phyloP scores from a whole-genome alignment of 2,113 vertebrate species.

The Calidris pygmaea region DNA sequence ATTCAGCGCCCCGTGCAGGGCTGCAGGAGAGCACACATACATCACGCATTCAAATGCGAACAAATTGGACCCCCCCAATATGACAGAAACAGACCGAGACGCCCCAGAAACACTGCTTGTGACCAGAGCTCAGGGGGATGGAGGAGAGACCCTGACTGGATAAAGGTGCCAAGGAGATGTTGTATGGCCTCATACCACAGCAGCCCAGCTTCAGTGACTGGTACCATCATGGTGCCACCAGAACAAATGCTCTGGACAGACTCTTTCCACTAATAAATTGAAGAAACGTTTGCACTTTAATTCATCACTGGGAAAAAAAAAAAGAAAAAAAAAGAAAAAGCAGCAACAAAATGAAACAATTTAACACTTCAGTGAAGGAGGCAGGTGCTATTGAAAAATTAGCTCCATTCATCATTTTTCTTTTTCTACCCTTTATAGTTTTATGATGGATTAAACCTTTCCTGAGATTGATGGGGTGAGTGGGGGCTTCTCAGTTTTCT shows the following conservation, averaged over 20 bases:
- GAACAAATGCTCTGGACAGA: not conserved
- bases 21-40: not conserved
- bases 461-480: not conserved
- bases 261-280: not conserved
- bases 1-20: not conserved
- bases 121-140: not conserved
- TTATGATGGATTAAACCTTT: not conserved
- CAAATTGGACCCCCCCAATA: too few relatives aligned
- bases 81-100: accelerated
- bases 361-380: not conserved
- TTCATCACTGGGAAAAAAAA: not conserved
- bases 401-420: not conserved
- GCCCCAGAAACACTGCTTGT: not conserved
- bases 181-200: accelerated
- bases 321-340: not conserved
- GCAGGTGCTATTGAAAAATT: not conserved
- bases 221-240: not conserved
- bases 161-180: not conserved
- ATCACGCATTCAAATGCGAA: accelerated
- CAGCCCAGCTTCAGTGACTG: not conserved
- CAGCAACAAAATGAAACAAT: not conserved
- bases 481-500: not conserved
- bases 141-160: not conserved
- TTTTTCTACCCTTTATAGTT: not conserved
- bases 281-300: not conserved